phyloP scores from a whole-genome alignment of 2,797 vertebrate species.

The Semaprochilodus insignis region DNA sequence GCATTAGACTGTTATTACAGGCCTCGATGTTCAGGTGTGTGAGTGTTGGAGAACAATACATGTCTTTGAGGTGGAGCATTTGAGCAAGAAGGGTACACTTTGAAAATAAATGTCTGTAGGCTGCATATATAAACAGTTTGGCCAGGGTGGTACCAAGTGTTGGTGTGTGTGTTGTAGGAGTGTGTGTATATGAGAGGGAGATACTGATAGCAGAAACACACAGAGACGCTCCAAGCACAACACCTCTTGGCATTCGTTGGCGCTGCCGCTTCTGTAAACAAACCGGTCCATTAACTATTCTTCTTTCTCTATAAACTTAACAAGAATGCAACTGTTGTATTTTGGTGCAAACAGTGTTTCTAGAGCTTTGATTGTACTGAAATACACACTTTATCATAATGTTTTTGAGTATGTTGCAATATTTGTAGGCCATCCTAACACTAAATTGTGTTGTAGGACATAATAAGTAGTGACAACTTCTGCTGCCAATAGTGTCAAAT shows the following conservation, averaged over 20 bases:
- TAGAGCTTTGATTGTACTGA: not conserved
- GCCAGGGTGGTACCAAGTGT: slow-evolving; percentile 65
- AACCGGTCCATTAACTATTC: slow-evolving; percentile 64
- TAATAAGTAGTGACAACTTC: not conserved
- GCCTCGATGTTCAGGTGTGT: slow-evolving; percentile 26
- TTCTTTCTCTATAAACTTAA: not conserved
- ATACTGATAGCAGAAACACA: slow-evolving; percentile 67
- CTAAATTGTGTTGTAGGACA: not conserved
- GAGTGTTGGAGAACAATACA: not conserved
- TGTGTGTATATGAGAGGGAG: slow-evolving; percentile 11
- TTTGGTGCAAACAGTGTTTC: not conserved
- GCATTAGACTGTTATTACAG: not conserved
- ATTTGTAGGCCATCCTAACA: not conserved
- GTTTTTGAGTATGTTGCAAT: not conserved
- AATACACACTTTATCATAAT: not conserved
- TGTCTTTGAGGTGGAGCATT: slow-evolving; percentile 26
- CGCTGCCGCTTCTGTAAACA: slow-evolving; percentile 81
- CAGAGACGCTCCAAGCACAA: slow-evolving; percentile 75
- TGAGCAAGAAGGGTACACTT: slow-evolving; percentile 64
- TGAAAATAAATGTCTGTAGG: slow-evolving; percentile 78
- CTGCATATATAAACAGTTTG: slow-evolving; percentile 79
- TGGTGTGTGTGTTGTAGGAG: slow-evolving; percentile 19
- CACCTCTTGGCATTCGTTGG: slow-evolving; percentile 76
- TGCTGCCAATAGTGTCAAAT: not conserved
- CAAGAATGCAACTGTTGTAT: not conserved